Percentiles rank a stretch among this genome's conserved stretches.
These are phyloP conservation scores for Piaya cayana DNA, from an alignment of 2,113 vertebrate genomes.

Conservation along the genomic window DNA sequence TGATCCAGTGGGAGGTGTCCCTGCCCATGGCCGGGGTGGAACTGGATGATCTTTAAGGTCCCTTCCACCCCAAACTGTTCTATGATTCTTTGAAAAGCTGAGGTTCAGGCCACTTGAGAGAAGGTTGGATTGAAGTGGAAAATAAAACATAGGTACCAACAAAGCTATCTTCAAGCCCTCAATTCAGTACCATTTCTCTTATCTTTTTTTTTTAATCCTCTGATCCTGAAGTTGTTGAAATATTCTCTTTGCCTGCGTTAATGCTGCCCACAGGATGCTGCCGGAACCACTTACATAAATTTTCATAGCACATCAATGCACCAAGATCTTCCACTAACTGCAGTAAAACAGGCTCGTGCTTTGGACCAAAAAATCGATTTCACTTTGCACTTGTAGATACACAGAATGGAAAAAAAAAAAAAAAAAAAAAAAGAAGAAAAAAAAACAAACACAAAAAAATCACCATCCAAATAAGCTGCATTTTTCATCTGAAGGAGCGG, in stretches of 20 bases:
- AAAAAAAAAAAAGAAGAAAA: neutral
- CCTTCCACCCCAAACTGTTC: no score
- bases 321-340: neutral
- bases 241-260: neutral
- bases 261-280: neutral
- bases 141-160: neutral
- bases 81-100: no score
- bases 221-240: neutral
- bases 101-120: neutral
- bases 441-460: no score
- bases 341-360: neutral
- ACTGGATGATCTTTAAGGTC: no score
- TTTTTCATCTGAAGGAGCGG: neutral
- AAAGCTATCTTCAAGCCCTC: neutral
- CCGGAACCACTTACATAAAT: constrained; percentile 12
- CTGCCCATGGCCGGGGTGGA: no score
- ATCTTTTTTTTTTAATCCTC: neutral
- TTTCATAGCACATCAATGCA: neutral
- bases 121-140: neutral
- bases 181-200: neutral
- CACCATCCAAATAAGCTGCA: neutral
- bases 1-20: no score
- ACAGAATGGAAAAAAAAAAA: no score
- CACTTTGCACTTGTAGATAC: neutral
- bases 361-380: neutral